Base-by-base conservation (phyloP, 2,797 vertebrate genomes). In the Rhynchotus rufescens region DNA sequence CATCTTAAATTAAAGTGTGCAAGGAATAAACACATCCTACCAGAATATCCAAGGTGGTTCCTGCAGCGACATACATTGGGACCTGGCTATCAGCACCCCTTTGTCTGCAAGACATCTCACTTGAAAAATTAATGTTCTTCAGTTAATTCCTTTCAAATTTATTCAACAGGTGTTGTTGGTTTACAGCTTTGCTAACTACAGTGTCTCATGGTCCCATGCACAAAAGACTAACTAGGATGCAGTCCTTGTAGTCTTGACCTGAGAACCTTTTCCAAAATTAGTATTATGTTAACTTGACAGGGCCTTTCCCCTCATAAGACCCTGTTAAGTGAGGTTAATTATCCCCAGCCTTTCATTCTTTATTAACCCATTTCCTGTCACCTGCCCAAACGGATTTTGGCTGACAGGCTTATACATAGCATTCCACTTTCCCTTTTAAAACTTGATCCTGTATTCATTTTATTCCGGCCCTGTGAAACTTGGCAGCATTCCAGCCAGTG, bases 271-370 rank as follows among this genome's bases (percentile, higher is more conserved):
- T 92, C 30, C 75, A 74, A 87, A 92, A 93, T 88, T 52, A 92
- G 13, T 57, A 36, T 80, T 76, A 57, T 0, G 0, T 88, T 93
- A 91, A 86, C 19, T 64, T 87, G 86, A 57, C 73, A 81, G 17
- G 59, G 77, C 89, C 56, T 81, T 87, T 73, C 52, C 47, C 80
- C 87, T 85, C 44, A 49, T 74, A 76, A 85, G 69, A 44, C 32
- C 22, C 10, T 36, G 47, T 85, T 89, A 88, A 91, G 25, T 54
- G 73, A 90, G 81, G 91, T 92, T 92, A 93, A 95, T 93, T 80
- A 87, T 75, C 74, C 57, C 60, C 56, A 62, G 40, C 28, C 32
- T 80, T 90, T 87, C 36, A 54, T 76, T 90, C 73, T 81, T 87
- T 74, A 54, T 12, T 65, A 88, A 90, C 10, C 28, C 22, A 26